Evolutionary conservation across 2,888 invertebrate species (phyloP), one percentile per base, ranked within the genome.

Genomic region (Calliphora vomitoria): DNA sequence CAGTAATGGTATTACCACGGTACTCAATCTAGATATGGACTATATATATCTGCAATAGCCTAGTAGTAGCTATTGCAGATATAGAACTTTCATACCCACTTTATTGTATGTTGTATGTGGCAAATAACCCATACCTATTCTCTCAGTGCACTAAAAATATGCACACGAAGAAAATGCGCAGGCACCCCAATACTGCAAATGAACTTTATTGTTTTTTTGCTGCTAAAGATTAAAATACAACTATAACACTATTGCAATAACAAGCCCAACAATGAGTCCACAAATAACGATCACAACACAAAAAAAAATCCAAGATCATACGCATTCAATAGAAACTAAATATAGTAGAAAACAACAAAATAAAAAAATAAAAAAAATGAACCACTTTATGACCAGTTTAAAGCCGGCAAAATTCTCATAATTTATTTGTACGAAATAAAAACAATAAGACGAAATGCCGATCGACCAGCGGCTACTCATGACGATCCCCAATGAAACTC

Each of bases 351-450:
- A 41, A 58, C 20, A 5, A 11, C 20, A 25, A 10, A 44, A 76
- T 50, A 41, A 25, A 50, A 62, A 20, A n/a, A 41, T 25, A 82
- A 75, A 6, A 31, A 50, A 50, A 69, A 47, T 53, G 18, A 81
- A 31, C 60, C 13, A 35, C 71, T 82, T 68, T 35, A 25, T 75
- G 60, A 82, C 47, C 74, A 74, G 74, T 74, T 31, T 76, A 50
- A 69, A 82, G 74, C 78, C 87, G 85, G 84, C 78, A 69, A 84
- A 62, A 35, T 41, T 18, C 55, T 82, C 13, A 18, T 66, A 71
- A 55, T 53, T 50, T 15, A 20, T n/a, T 11, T 44, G 4, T 47
- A 47, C 18, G 55, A 55, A 55, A 47, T 11, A 10, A 55, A 71
- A 60, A 62, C 15, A 53, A 66, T 35, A 69, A 79, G 3, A 62